These are phyloP conservation scores for Pachycephus smyrnensis DNA, from an alignment of 2,888 invertebrate species.

Conservation along the genomic window DNA sequence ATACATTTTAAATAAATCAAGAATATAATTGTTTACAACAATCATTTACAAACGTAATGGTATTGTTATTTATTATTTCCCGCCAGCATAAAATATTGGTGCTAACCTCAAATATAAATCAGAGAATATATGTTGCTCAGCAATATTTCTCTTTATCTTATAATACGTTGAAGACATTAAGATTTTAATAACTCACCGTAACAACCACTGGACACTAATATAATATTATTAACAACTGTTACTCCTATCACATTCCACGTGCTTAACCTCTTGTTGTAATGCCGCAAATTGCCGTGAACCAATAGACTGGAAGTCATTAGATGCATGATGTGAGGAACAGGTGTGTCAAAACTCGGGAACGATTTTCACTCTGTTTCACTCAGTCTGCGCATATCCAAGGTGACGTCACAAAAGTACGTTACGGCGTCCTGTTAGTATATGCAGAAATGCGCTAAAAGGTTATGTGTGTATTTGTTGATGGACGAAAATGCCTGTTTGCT, in stretches of 20 bases:
- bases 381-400: no score
- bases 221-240: neutral
- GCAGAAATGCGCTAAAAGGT: no score
- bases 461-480: no score
- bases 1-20: neutral
- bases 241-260: neutral
- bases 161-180: neutral
- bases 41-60: neutral
- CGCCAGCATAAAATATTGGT: constrained; percentile 5
- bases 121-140: neutral
- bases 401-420: no score
- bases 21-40: neutral
- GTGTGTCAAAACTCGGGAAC: no score
- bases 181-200: neutral
- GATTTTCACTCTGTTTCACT: no score
- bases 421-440: no score
- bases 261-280: neutral
- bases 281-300: neutral
- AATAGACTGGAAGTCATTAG: constrained; percentile 45
- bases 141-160: neutral
- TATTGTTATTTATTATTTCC: constrained; percentile 13
- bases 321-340: no score
- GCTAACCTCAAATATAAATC: neutral
- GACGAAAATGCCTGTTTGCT: no score
- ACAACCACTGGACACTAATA: neutral